These are phyloP conservation scores for Microtus ochrogaster DNA, from an alignment of 2,113 vertebrate species.

Conservation along the genomic window DNA sequence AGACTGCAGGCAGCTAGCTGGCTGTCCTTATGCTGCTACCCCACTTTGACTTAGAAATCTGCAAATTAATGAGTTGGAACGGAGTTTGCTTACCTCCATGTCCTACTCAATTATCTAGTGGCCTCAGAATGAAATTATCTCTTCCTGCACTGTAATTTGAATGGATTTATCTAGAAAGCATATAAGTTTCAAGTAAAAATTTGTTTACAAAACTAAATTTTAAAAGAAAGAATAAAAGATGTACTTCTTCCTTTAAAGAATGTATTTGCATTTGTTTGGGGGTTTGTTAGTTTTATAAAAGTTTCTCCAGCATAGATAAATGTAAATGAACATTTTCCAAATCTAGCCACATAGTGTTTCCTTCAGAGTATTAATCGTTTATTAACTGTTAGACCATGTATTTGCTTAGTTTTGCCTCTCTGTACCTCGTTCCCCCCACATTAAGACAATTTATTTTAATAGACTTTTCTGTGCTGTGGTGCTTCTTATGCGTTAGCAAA, in stretches of 20 bases:
- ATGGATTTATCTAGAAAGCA: background rate
- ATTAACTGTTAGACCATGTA: constrained; percentile 7
- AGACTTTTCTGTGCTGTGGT: constrained; percentile 31
- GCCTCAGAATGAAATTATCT: background rate
- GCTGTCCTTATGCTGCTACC: background rate
- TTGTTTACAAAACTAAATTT: constrained; percentile 59
- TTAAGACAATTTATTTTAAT: constrained; percentile 62
- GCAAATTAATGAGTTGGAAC: background rate
- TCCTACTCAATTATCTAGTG: background rate
- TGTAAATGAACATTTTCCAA: constrained; percentile 59
- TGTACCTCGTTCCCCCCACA: background rate
- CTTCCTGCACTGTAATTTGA: background rate
- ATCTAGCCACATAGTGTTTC: background rate
- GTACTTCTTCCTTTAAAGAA: constrained; percentile 63
- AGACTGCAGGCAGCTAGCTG: background rate
- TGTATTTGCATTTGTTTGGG: constrained; percentile 63
- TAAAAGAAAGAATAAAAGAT: background rate
- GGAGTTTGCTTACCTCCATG: background rate
- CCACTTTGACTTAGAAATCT: background rate
- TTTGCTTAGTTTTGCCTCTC: background rate
- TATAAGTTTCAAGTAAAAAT: constrained; percentile 23
- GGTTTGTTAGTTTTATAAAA: constrained; percentile 45
- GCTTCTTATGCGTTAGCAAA: constrained; percentile 72
- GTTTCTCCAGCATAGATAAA: constrained; percentile 61
- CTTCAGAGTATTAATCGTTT: constrained; percentile 29